These are phyloP conservation scores for Enhydra lutris DNA, from an alignment of 2,113 vertebrate species.

Conservation along the genomic window DNA sequence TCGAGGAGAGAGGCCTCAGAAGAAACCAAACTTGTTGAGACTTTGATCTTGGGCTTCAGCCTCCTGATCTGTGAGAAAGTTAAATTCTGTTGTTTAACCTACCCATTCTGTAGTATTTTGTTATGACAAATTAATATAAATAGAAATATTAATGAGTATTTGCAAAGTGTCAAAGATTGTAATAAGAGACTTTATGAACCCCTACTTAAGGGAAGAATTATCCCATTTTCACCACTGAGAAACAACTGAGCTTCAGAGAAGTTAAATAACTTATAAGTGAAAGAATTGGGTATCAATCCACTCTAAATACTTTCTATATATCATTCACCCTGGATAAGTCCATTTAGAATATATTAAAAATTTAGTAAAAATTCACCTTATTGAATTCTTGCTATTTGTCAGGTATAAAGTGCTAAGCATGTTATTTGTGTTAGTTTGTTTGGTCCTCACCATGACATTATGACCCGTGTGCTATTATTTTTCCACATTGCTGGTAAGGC, in stretches of 20 bases:
- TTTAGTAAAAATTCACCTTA: background rate
- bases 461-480: background rate
- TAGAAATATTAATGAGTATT: background rate
- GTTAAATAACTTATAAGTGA: background rate
- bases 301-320: background rate
- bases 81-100: background rate
- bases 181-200: background rate
- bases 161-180: background rate
- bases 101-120: background rate
- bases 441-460: background rate
- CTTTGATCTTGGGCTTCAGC: background rate
- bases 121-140: background rate
- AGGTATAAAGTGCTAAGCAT: background rate
- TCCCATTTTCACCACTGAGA: background rate
- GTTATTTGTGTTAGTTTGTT: background rate
- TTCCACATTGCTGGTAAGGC: background rate
- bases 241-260: background rate
- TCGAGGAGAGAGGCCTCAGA: background rate
- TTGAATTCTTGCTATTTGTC: background rate
- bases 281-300: background rate
- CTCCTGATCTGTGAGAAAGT: background rate
- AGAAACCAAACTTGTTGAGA: background rate
- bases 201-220: background rate
- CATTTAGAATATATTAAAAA: background rate
- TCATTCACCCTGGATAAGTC: background rate